phyloP scores from a whole-genome alignment of 2,113 vertebrate species.

The Proteles cristata region DNA sequence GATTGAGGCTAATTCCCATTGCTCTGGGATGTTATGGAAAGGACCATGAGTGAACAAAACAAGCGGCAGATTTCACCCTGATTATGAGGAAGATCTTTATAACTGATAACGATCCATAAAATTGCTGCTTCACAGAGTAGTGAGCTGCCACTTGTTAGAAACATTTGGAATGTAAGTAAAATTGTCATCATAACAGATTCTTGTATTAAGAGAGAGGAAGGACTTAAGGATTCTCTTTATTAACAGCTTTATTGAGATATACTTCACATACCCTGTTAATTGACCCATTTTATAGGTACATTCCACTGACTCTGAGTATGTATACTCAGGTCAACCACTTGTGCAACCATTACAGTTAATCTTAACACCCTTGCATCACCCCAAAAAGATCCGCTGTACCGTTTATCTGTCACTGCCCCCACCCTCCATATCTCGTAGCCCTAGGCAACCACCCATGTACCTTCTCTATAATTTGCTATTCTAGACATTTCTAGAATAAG shows the following conservation, averaged over 20 bases:
- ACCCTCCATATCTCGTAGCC: neutral
- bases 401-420: neutral
- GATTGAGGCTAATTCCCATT: neutral
- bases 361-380: neutral
- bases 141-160: neutral
- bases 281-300: neutral
- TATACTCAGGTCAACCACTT: neutral
- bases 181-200: neutral
- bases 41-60: neutral
- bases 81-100: neutral
- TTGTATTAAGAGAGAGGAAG: neutral
- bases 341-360: neutral
- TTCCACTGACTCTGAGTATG: neutral
- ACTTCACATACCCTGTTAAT: neutral
- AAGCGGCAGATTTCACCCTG: neutral
- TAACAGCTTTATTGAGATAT: neutral
- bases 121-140: neutral
- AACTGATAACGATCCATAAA: neutral
- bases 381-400: fast-evolving
- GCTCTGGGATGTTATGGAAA: neutral
- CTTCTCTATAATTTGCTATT: neutral
- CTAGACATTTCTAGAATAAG: neutral
- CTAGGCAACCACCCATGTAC: neutral
- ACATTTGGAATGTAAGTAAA: neutral
- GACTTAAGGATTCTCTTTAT: neutral